Base-by-base conservation (phyloP, 2,113 vertebrate species). In the Pteronura brasiliensis region DNA sequence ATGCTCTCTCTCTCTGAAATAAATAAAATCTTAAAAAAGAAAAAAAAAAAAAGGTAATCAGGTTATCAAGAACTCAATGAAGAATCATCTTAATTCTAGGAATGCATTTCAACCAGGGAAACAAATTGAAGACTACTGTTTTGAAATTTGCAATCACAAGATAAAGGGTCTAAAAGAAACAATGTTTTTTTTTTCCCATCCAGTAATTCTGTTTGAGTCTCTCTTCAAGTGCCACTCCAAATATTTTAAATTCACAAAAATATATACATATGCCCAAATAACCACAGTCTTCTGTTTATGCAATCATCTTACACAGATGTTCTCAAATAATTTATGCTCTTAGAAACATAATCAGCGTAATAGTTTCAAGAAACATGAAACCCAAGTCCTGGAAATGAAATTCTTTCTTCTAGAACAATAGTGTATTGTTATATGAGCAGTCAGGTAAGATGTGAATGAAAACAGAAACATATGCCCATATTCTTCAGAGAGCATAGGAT, bases 121-220 rank as follows among this genome's bases (percentile, higher is more conserved):
- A 93, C 84, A 52, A 96, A 86, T 20, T 61, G 77, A 93, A 93
- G 59, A 93, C 21, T 82, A 95, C 55, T 85, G n/a, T 89, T 95
- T 90, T 96, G 87, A 97, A 97, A 87, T 93, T 90, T 89, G 79
- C 74, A 97, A 97, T 94, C 89, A 95, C 27, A 93, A 92, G 89
- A 95, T 88, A 93, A 92, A 95, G 17, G 77, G 42, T 77, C 92
- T 94, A 59, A 94, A 90, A 63, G 72, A 77, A 93, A 90, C 18
- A 71, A n/a, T 14, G 3, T 69, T 79, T 74, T 69, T 79, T 74
- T 69, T 14, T 14, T 57, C 36, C 25, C 31, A 91, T 74, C 55
- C 36, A 83, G 61, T 93, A 95, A 95, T 86, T 86, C 61, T 83
- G 67, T 80, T 93, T 93, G 42, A 98, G 91, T 83, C 25, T 80